Percentiles rank a stretch among this genome's conserved stretches.
Conservation (phyloP, 2,113 vertebrate genomes). For the Rhinoderma darwinii region DNA sequence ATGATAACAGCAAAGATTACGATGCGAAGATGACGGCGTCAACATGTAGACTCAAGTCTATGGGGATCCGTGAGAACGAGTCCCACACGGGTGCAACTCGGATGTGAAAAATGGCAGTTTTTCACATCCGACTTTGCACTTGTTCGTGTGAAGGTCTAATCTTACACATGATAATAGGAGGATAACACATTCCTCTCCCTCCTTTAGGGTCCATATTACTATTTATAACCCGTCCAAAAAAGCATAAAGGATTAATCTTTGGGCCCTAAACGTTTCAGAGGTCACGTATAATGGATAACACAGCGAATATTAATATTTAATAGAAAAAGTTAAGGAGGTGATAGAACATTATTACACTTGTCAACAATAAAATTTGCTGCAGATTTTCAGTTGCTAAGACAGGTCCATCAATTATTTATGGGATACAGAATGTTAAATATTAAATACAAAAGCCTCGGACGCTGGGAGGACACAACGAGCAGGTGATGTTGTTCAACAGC, state of each 20-base stretch:
- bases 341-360: slow-evolving; percentile 66
- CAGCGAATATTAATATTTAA: slow-evolving; percentile 69
- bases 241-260: slow-evolving; percentile 52
- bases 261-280: slow-evolving; percentile 57
- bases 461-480: slow-evolving; percentile 66
- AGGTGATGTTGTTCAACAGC: slow-evolving; percentile 65
- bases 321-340: slow-evolving; percentile 69
- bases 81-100: too few relatives aligned
- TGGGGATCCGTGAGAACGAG: too few relatives aligned
- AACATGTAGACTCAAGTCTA: too few relatives aligned
- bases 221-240: slow-evolving; percentile 46
- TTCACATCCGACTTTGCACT: too few relatives aligned
- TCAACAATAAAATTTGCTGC: slow-evolving; percentile 72
- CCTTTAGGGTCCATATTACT: slow-evolving; percentile 46
- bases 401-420: slow-evolving; percentile 71
- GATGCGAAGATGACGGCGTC: too few relatives aligned
- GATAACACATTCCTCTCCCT: slow-evolving; percentile 31
- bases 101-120: too few relatives aligned
- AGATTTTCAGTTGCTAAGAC: slow-evolving; percentile 67
- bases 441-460: slow-evolving; percentile 72
- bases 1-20: background rate
- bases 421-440: slow-evolving; percentile 71
- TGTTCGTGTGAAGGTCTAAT: background rate
- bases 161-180: slow-evolving; percentile 5
- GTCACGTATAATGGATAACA: slow-evolving; percentile 60